Base-by-base conservation (phyloP, 2,888 invertebrate genomes). In the Meghimatium bilineatum region DNA sequence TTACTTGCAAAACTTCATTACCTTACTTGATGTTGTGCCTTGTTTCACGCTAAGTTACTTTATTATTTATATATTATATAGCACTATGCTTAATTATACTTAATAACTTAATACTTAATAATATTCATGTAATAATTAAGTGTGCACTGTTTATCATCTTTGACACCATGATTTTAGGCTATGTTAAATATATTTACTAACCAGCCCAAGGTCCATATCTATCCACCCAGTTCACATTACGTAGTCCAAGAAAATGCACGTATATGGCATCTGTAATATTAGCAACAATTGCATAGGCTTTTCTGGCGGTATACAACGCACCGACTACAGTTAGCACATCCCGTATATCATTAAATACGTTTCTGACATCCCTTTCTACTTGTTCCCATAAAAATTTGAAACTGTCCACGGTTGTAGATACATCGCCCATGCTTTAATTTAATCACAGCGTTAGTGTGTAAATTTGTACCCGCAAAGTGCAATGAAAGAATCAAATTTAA, bases 121-220 rank as follows among this genome's bases (percentile, higher is more conserved):
- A n/a, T n/a, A n/a, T n/a, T n/a, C n/a, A n/a, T n/a, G n/a, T n/a
- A n/a, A 67, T 26, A 44, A 44, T 44, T 44, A 44, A 44, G 12
- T 44, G 44, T 44, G 44, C 44, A 44, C 12, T 26, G 12, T 12
- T 38, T n/a, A n/a, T n/a, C n/a, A n/a, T n/a, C 32, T 52, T 17
- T 23, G 32, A 12, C 29, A 44, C 5, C 44, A 44, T 44, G 12
- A 44, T 44, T 8, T 5, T 44, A 56, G n/a, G n/a, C n/a, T n/a
- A n/a, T n/a, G n/a, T n/a, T n/a, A n/a, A n/a, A n/a, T n/a, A n/a
- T n/a, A n/a, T n/a, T n/a, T 63, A 29, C 95, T 95, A 93, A 97
- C 97, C 96, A 92, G 97, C 97, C 97, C 97, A 97, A 86, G 96
- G 94, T 90, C 97, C 97, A 93, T 95, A 97, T 92, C 95, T 96